Conservation (phyloP, 2,113 vertebrate genomes). For the Sphyrna mokarran region DNA sequence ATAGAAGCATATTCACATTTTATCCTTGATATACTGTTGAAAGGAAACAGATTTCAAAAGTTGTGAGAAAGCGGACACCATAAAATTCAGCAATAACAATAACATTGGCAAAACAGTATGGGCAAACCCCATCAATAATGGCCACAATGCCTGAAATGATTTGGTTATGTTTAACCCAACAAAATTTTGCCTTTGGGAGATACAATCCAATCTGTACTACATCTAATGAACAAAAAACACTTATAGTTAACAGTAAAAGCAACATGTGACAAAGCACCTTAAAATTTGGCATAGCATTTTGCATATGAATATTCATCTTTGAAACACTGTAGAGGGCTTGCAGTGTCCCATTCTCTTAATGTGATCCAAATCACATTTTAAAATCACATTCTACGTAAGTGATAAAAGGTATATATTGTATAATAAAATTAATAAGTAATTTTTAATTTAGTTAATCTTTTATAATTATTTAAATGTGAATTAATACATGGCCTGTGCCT, state of each 20-base stretch:
- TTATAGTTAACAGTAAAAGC: neutral
- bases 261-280: neutral
- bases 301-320: neutral
- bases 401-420: neutral
- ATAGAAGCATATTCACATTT: neutral
- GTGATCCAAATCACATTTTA: neutral
- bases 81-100: neutral
- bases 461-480: neutral
- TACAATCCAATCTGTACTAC: neutral
- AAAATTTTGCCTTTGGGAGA: neutral
- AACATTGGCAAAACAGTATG: neutral
- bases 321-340: neutral
- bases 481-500: neutral
- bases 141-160: neutral
- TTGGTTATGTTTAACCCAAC: neutral
- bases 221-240: neutral
- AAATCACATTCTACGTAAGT: neutral
- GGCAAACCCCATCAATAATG: neutral
- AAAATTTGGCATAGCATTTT: slow-evolving; percentile 2
- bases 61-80: neutral
- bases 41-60: neutral
- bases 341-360: neutral
- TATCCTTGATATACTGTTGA: neutral
- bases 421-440: neutral
- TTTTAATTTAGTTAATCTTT: neutral